phyloP scores from a whole-genome alignment of 2,888 invertebrate species.

The Thymelicus acteon region DNA sequence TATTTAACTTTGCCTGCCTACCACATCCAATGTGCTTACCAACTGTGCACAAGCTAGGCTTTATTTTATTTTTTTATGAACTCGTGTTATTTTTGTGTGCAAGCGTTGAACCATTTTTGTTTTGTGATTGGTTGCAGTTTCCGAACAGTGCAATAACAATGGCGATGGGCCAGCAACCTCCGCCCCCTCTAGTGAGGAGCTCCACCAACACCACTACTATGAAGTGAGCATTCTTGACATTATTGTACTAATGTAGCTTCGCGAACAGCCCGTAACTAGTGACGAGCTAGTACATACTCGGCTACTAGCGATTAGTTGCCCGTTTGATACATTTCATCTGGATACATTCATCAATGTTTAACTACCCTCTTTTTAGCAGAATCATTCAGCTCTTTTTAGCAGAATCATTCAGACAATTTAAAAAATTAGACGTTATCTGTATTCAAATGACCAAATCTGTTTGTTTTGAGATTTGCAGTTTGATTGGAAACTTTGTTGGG shows the following conservation, averaged over 20 bases:
- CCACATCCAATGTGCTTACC: background rate
- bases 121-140: constrained; percentile 78
- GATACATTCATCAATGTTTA: no score
- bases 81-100: constrained; percentile 8
- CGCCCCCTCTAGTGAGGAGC: constrained; percentile 84
- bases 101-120: constrained; percentile 56
- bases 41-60: background rate
- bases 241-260: constrained; percentile 29
- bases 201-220: constrained; percentile 80
- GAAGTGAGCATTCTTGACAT: constrained; percentile 73
- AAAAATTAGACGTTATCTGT: no score
- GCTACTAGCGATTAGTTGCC: no score
- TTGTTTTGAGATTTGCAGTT: no score
- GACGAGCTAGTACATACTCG: background rate
- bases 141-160: constrained; percentile 81
- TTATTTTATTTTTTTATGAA: background rate
- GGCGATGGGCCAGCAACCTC: constrained; percentile 82
- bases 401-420: no score
- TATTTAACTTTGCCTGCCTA: background rate
- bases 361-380: no score
- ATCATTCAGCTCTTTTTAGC: no score
- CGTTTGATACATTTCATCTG: no score
- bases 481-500: no score
- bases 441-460: no score
- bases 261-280: constrained; percentile 36